These are phyloP conservation scores for Denticeps clupeoides DNA, from an alignment of 2,797 vertebrate species.

Conservation along the genomic window DNA sequence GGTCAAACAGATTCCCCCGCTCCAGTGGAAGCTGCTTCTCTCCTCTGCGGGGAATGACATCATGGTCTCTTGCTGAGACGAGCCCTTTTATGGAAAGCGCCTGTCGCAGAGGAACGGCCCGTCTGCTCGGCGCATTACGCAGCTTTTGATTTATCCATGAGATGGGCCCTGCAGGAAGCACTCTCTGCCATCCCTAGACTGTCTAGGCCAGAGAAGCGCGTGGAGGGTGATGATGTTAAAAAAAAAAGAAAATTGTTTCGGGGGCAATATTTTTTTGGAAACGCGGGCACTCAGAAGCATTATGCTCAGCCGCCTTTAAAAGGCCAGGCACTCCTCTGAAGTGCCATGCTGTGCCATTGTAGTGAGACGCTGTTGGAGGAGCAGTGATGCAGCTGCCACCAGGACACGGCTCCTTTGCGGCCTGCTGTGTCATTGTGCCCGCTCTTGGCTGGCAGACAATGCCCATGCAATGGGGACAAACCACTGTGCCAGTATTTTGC, in stretches of 20 bases:
- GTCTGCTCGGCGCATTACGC: neutral
- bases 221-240: slow-evolving; percentile 9
- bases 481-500: slow-evolving; percentile 37
- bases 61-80: slow-evolving; percentile 19
- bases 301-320: too few relatives aligned
- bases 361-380: slow-evolving; percentile 14
- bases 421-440: slow-evolving; percentile 54
- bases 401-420: slow-evolving; percentile 34
- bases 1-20: slow-evolving; percentile 20
- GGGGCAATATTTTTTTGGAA: too few relatives aligned
- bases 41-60: slow-evolving; percentile 20
- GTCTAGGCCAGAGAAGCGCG: slow-evolving; percentile 12
- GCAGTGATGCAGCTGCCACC: slow-evolving; percentile 41
- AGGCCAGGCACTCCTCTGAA: slow-evolving; percentile 29
- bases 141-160: slow-evolving; percentile 12
- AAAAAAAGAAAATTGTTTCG: slow-evolving; percentile 11
- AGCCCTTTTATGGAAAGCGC: slow-evolving; percentile 26
- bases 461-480: slow-evolving; percentile 29
- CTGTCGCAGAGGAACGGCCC: neutral
- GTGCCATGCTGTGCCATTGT: slow-evolving; percentile 53
- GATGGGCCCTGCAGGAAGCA: slow-evolving; percentile 3
- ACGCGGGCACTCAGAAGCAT: too few relatives aligned
- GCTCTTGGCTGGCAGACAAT: slow-evolving; percentile 39
- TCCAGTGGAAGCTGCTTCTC: neutral
- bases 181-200: slow-evolving; percentile 4